Evolutionary conservation across 2,797 vertebrate species (phyloP).

Genomic region (Carduelis carduelis): DNA sequence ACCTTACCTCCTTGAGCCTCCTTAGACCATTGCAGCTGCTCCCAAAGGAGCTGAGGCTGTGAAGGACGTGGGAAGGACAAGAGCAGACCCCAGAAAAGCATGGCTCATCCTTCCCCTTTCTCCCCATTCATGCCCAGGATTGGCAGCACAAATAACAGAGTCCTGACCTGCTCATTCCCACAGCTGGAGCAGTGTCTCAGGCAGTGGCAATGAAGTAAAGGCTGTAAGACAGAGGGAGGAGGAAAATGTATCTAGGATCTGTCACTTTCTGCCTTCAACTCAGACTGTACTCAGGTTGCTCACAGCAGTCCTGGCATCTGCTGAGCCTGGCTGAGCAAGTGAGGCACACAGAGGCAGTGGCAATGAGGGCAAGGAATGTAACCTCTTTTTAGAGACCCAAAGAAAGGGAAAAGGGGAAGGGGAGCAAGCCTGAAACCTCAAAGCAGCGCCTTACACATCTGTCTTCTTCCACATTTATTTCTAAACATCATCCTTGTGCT

Average conservation of each 20-base stretch:
- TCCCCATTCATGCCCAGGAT: neutral
- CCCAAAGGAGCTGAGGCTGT: neutral
- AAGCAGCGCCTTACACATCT: neutral
- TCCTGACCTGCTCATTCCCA: neutral
- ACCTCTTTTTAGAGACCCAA: neutral
- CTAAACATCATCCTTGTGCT: neutral
- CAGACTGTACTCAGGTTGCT: neutral
- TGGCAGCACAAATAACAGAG: neutral
- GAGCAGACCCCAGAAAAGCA: neutral
- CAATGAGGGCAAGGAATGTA: fast-evolving
- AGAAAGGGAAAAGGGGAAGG: neutral
- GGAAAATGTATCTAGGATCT: neutral
- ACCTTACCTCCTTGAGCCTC: neutral
- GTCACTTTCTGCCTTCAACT: neutral
- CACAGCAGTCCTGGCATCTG: neutral
- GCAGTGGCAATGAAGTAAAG: neutral
- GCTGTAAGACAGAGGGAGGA: neutral
- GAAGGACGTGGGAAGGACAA: neutral
- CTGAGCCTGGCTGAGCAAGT: neutral
- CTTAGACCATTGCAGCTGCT: neutral
- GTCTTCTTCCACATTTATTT: neutral
- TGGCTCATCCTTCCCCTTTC: neutral
- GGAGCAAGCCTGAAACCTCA: neutral
- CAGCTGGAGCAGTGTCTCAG: neutral
- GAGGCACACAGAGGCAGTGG: fast-evolving